Conservation (phyloP, 2,888 invertebrate species). For the Oxytorus armatus region DNA sequence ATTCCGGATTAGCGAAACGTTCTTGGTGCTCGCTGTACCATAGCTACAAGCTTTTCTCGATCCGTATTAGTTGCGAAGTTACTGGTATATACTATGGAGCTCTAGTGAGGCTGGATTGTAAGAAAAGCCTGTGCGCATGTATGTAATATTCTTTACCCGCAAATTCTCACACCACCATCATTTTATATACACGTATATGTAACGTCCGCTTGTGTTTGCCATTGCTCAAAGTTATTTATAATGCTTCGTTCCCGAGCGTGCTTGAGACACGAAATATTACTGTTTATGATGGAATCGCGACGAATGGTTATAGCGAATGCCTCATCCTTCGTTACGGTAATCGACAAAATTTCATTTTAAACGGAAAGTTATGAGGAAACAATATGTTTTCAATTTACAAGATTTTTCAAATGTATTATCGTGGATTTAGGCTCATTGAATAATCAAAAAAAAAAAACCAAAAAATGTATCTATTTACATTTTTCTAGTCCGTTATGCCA, state of each 20-base stretch:
- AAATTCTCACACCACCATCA: constrained; percentile 17
- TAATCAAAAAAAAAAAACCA: no score
- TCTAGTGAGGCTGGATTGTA: constrained; percentile 27
- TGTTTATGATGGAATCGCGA: constrained; percentile 75
- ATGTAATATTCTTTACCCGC: constrained; percentile 2
- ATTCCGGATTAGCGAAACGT: constrained; percentile 56
- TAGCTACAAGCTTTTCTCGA: constrained; percentile 73
- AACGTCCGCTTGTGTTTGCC: constrained; percentile 14
- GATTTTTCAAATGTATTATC: no score
- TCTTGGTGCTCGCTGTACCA: constrained; percentile 69
- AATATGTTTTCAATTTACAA: no score
- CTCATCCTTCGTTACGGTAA: no score
- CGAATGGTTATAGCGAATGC: constrained; percentile 70
- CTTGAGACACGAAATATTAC: constrained; percentile 71
- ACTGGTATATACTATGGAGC: constrained; percentile 9
- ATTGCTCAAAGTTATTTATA: constrained; percentile 78
- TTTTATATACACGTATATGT: no score
- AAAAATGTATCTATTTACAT: no score
- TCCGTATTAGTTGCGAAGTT: constrained; percentile 46
- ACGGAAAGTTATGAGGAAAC: no score
- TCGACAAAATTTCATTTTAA: no score
- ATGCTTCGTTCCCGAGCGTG: constrained; percentile 73
- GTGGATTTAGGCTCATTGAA: no score
- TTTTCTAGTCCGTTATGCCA: no score
- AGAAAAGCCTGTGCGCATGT: constrained; percentile 16